phyloP scores from a whole-genome alignment of 1,140 invertebrate species.

The Caerostris darwini region DNA sequence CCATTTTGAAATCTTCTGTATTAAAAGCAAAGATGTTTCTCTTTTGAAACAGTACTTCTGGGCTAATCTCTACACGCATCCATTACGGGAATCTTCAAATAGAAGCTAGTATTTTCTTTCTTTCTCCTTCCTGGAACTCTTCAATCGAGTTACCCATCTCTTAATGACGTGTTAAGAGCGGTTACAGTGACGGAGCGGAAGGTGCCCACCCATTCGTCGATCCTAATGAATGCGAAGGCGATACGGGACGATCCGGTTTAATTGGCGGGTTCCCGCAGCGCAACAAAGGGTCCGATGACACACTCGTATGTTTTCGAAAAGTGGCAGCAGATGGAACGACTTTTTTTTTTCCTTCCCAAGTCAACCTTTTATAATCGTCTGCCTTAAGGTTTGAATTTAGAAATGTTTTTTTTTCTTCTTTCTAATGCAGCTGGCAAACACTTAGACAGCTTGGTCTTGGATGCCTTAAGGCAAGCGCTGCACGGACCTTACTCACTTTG shows the following conservation, averaged over 20 bases:
- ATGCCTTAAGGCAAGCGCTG: too few relatives aligned
- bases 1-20: too few relatives aligned
- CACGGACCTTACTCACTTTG: too few relatives aligned
- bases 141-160: background rate
- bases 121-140: background rate
- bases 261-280: background rate
- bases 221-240: slow-evolving; percentile 4
- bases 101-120: background rate
- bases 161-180: background rate
- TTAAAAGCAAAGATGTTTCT: too few relatives aligned
- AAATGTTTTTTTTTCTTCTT: too few relatives aligned
- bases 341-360: background rate
- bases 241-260: slow-evolving; percentile 4
- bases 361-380: too few relatives aligned
- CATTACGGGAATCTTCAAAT: background rate
- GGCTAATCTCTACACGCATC: too few relatives aligned
- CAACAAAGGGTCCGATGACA: background rate
- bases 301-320: background rate
- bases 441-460: too few relatives aligned
- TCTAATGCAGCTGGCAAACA: too few relatives aligned
- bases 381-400: too few relatives aligned
- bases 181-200: slow-evolving; percentile 7
- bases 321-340: background rate
- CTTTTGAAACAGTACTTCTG: too few relatives aligned
- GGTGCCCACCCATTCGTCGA: background rate